phyloP scores from a whole-genome alignment of 1,140 invertebrate genomes.

The Akabosia matsudoensis region DNA sequence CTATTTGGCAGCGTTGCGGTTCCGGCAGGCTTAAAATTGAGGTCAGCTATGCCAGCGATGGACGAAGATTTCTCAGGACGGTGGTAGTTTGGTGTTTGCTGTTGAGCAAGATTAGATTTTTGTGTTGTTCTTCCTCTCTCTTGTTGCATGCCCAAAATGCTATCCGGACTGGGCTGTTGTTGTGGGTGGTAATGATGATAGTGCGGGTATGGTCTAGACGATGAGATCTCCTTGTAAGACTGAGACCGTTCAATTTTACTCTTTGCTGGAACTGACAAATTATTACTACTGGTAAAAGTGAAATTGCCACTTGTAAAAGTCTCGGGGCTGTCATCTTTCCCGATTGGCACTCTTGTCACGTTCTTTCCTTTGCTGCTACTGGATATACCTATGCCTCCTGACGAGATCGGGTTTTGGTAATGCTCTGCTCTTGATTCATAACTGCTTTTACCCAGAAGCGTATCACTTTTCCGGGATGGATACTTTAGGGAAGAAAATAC shows the following conservation, averaged over 20 bases:
- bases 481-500: slow-evolving; percentile 24
- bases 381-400: background rate
- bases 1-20: background rate
- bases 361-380: slow-evolving; percentile 18
- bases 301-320: background rate
- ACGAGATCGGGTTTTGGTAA: background rate
- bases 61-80: background rate
- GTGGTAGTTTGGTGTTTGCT: background rate
- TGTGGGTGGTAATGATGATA: slow-evolving; percentile 21
- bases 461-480: slow-evolving; percentile 9
- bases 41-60: slow-evolving; percentile 1
- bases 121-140: background rate
- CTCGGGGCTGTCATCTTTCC: background rate
- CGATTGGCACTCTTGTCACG: slow-evolving; percentile 21
- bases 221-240: slow-evolving; percentile 21
- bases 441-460: slow-evolving; percentile 5
- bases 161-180: background rate
- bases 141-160: background rate
- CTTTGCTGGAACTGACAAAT: background rate
- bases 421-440: background rate
- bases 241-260: slow-evolving; percentile 23
- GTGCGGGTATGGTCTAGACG: background rate
- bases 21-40: slow-evolving; percentile 17
- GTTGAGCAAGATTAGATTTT: background rate
- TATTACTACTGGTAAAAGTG: background rate